These are phyloP conservation scores for Himalopsyche tibetana DNA, from an alignment of 2,888 invertebrate genomes.

Conservation along the genomic window DNA sequence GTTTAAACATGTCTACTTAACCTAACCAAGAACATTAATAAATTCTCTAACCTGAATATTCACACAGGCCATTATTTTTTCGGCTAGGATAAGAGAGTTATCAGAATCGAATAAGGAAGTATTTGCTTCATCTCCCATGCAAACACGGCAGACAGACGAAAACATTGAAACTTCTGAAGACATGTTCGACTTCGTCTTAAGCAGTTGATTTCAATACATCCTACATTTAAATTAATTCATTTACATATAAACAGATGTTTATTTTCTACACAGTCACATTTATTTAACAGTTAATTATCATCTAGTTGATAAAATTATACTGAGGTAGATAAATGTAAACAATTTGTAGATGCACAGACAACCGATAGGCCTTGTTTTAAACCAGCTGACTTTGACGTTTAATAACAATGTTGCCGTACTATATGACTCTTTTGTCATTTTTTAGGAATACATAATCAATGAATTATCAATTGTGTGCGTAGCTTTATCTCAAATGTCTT, in stretches of 20 bases:
- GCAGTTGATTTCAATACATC: too few relatives aligned
- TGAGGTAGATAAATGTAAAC: background rate
- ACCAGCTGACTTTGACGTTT: constrained; percentile 32
- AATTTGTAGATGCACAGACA: background rate
- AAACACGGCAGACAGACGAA: constrained; percentile 31
- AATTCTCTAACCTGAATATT: background rate
- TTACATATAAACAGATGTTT: too few relatives aligned
- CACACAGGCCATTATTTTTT: constrained; percentile 12
- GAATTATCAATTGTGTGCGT: too few relatives aligned
- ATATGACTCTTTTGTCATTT: too few relatives aligned
- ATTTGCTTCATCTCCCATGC: constrained; percentile 25
- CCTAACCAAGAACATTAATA: background rate
- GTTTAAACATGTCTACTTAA: background rate
- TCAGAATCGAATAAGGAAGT: background rate
- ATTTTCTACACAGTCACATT: too few relatives aligned
- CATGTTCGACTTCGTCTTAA: background rate
- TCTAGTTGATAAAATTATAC: too few relatives aligned
- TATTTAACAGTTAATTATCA: too few relatives aligned
- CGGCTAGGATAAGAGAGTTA: background rate
- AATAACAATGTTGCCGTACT: too few relatives aligned
- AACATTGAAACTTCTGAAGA: constrained; percentile 28
- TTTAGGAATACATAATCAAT: too few relatives aligned
- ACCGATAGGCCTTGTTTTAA: too few relatives aligned
- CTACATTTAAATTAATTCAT: too few relatives aligned
- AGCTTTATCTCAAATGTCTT: too few relatives aligned